These are phyloP conservation scores for Molothrus aeneus DNA, from an alignment of 2,797 vertebrate genomes.

Conservation along the genomic window DNA sequence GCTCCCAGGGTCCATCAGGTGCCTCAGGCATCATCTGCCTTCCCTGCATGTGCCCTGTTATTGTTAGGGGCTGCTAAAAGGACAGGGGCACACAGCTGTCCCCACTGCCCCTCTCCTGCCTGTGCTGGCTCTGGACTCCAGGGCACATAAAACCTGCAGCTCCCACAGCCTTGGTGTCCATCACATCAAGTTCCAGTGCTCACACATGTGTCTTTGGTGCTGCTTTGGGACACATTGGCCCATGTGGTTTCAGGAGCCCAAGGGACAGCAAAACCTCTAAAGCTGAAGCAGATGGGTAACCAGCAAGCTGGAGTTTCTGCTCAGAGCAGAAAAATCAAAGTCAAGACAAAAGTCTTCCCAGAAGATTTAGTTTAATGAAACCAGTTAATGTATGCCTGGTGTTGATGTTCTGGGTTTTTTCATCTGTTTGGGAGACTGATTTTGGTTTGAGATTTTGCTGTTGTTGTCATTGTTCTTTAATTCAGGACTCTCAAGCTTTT, in stretches of 20 bases:
- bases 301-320: not conserved
- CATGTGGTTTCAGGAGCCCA: not conserved
- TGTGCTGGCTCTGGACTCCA: not conserved
- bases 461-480: not conserved
- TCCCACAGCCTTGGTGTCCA: not conserved
- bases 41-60: not conserved
- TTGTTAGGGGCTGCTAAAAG: not conserved
- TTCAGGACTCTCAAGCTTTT: not conserved
- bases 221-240: not conserved
- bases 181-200: rapidly evolving
- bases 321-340: not conserved
- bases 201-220: not conserved
- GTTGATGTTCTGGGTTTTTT: not conserved
- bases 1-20: not conserved
- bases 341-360: not conserved
- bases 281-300: not conserved
- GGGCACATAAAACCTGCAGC: not conserved
- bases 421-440: not conserved
- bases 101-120: not conserved
- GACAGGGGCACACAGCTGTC: rapidly evolving
- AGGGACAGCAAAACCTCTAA: not conserved
- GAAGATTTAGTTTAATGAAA: slow-evolving; percentile 22
- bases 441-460: not conserved
- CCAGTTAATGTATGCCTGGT: not conserved
- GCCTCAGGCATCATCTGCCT: not conserved